These are phyloP conservation scores for Nemopilema nomurai DNA, from an alignment of 30 jellyfish, hydroid and myxozoan species.

Conservation along the genomic window DNA sequence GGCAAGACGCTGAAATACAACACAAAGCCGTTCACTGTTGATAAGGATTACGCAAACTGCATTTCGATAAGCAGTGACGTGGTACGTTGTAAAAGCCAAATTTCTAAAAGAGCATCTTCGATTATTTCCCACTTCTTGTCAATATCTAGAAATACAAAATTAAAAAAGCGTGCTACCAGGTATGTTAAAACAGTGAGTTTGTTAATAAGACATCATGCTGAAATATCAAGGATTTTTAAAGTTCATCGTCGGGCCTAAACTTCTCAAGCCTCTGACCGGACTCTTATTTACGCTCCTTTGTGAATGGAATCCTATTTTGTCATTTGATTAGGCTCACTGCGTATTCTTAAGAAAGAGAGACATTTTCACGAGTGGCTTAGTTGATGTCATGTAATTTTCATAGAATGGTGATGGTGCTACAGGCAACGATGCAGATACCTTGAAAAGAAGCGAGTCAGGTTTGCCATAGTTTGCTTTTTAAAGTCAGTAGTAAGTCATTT, in stretches of 20 bases:
- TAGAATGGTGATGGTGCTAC: not conserved
- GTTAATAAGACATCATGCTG: no score
- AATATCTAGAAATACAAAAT: no score
- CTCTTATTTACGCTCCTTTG: no score
- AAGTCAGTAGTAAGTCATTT: not conserved
- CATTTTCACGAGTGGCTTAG: no score
- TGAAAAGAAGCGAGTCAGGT: slow-evolving; percentile 25
- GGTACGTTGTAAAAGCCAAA: not conserved
- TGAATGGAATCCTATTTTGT: no score
- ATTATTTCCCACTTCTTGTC: not conserved
- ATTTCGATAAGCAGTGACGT: slow-evolving; percentile 33
- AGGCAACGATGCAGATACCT: not conserved
- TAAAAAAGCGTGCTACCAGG: no score
- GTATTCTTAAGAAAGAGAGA: no score
- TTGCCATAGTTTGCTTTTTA: not conserved
- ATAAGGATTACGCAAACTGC: slow-evolving; percentile 14
- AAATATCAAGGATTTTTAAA: no score
- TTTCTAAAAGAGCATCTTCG: not conserved
- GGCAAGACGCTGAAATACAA: not conserved
- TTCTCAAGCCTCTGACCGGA: no score
- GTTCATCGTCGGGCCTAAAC: no score
- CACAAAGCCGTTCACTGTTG: slow-evolving; percentile 29
- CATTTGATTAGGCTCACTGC: no score
- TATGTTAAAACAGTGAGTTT: no score
- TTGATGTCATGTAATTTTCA: not conserved